These are phyloP conservation scores for Epinotia brunnichana DNA, from an alignment of 2,888 invertebrate genomes.

Conservation along the genomic window DNA sequence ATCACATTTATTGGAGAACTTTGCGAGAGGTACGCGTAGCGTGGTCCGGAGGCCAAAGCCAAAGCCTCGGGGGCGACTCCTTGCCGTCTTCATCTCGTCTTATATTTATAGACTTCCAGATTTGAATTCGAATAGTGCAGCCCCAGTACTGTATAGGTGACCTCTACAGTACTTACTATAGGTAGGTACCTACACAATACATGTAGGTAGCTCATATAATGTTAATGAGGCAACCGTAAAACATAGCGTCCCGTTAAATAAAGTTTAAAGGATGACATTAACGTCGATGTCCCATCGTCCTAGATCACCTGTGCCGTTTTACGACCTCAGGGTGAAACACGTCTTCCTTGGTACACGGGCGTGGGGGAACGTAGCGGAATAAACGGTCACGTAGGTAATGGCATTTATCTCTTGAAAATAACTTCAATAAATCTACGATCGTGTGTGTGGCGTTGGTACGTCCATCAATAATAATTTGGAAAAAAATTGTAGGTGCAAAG, in stretches of 20 bases:
- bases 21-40: too few species aligned
- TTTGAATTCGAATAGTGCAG: too few species aligned
- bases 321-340: conserved; percentile 46
- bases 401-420: conserved; percentile 45
- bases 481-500: too few species aligned
- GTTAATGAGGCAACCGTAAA: background rate
- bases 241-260: conserved; percentile 21
- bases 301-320: conserved; percentile 45
- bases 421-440: conserved; percentile 42
- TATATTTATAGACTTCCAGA: too few species aligned
- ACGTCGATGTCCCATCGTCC: conserved; percentile 44
- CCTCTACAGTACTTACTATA: too few species aligned
- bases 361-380: conserved; percentile 40
- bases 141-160: too few species aligned
- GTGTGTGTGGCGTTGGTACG: conserved; percentile 20
- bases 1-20: too few species aligned
- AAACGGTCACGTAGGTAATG: conserved; percentile 47
- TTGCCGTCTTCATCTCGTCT: too few species aligned
- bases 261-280: conserved; percentile 35
- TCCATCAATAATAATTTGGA: too few species aligned
- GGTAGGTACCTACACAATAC: background rate
- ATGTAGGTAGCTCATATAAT: background rate
- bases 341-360: conserved; percentile 42
- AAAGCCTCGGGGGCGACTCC: too few species aligned
- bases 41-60: too few species aligned